Base-by-base conservation (phyloP, 1,140 invertebrate genomes). In the Bombus confusus region DNA sequence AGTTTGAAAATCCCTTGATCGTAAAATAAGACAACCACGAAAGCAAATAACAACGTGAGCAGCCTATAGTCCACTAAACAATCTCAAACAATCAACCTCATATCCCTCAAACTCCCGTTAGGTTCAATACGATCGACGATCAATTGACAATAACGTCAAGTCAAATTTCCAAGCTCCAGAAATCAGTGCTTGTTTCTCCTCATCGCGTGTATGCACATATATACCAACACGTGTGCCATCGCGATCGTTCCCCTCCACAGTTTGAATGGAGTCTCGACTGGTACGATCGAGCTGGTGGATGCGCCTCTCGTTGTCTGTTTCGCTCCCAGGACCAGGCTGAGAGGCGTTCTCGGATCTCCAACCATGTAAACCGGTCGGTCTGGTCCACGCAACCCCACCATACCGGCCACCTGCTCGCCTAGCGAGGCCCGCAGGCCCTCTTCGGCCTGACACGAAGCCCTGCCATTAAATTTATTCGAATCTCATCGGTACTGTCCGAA, bases 401-500 rank as follows among this genome's bases (percentile, higher is more conserved):
- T 78, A 68, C 52, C 88, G 89, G 84, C 92, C 94, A 95, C 94
- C 94, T 95, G 94, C 87, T 87, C 92, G 90, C 89, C 83, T 91
- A 91, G 89, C 83, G 88, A 91, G 90, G 89, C 93, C 90, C 91
- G 90, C 90, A 90, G 89, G 91, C 92, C 86, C 91, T 86, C 87
- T 81, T 87, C 86, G 52, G 57, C 80, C 71, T 87, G 81, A 75
- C 87, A 92, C 87, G 88, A 90, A 89, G 90, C 90, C 91, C 91
- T 91, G 91, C 93, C 92, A 93, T 94, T 93, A 94, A 95, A 95
- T 95, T 94, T 93, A 95, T 94, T 94, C 91, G 92, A 93, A 92
- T 92, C 90, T 88, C 89, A 92, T 92, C 92, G 93, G 86, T 91
- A 91, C 91, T 91, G 90, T 92, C 89, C 93, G 86, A 91, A 90